Evolutionary conservation across 2,888 invertebrate genomes (phyloP), one percentile per base, ranked within the genome.

Genomic region (Bimastos eiseni): DNA sequence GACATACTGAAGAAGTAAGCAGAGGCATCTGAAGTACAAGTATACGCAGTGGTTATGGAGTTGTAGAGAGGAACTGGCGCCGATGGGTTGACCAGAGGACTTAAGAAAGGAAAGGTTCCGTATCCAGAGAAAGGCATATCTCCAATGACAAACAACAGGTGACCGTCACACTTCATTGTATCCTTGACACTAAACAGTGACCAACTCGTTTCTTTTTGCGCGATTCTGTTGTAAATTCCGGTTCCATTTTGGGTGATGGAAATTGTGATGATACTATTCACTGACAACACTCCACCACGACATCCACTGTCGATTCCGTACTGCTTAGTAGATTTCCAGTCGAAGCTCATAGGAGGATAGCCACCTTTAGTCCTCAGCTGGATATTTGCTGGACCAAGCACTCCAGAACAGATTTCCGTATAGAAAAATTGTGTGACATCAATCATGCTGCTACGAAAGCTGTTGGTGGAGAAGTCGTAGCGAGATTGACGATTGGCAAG

Each of bases 1-100:
- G 90, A 89, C 86, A 91, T 90, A 83, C 89, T 91, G 89, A 91
- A 89, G 49, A 89, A 91, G 49, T 89, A 91, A 34, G 33, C 89
- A 41, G 70, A 83, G 38, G 34, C 36, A 89, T 41, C 36, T 5
- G 88, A 55, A 38, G 70, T 55, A 90, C 37, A 41, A 15, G 83
- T 91, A 90, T 41, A 44, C n/a, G 36, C 89, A 55, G 36, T 89
- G 49, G 30, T 83, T 83, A 19, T 83, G 49, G 49, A 30, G 33
- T 91, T 88, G 84, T 55, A 90, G 11, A 90, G n/a, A 89, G 15
- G 33, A 33, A 86, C 21, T n/a, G 70, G 17, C 30, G 24, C 8
- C 15, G 49, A 4, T 3, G 55, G 36, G 34, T 70, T 34, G 24
- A 34, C 33, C 11, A 55, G 6, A 2, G 90, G 90, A 55, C 55